These are phyloP conservation scores for Anas platyrhynchos DNA, from an alignment of 2,113 vertebrate genomes.

Conservation along the genomic window DNA sequence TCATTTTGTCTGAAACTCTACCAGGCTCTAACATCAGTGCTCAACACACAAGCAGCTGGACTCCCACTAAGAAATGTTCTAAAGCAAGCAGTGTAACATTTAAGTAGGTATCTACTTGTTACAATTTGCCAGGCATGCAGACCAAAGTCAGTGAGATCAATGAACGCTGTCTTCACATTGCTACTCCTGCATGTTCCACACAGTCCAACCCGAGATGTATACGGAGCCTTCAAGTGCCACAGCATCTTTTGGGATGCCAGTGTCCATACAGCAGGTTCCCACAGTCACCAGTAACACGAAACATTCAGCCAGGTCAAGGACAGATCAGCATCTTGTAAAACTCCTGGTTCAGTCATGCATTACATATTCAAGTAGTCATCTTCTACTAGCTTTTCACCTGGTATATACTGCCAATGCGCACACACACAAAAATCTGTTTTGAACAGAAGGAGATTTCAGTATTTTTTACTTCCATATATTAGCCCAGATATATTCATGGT, in stretches of 20 bases:
- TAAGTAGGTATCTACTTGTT: neutral
- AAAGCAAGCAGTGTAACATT: neutral
- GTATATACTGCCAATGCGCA: neutral
- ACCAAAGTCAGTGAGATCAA: neutral
- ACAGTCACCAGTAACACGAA: neutral
- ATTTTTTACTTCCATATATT: neutral
- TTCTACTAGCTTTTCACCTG: neutral
- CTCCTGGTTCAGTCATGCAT: neutral
- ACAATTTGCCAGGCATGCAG: neutral
- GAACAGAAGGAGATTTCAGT: neutral
- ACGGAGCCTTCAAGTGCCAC: neutral
- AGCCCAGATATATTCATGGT: neutral
- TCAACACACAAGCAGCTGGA: rapidly evolving
- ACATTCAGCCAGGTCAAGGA: neutral
- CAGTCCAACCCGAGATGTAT: neutral
- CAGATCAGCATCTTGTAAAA: neutral
- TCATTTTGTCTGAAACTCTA: neutral
- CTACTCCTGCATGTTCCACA: rapidly evolving
- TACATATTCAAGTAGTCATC: neutral
- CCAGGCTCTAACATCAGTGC: rapidly evolving
- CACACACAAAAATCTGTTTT: neutral
- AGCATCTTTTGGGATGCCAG: neutral
- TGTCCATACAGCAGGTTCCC: neutral
- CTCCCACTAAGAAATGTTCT: neutral
- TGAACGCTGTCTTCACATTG: neutral